A percentile compares a stretch with the other conserved stretches of the same genome.
Conservation (phyloP, 2,888 invertebrate genomes). For the Dermolepida albohirtum region DNA sequence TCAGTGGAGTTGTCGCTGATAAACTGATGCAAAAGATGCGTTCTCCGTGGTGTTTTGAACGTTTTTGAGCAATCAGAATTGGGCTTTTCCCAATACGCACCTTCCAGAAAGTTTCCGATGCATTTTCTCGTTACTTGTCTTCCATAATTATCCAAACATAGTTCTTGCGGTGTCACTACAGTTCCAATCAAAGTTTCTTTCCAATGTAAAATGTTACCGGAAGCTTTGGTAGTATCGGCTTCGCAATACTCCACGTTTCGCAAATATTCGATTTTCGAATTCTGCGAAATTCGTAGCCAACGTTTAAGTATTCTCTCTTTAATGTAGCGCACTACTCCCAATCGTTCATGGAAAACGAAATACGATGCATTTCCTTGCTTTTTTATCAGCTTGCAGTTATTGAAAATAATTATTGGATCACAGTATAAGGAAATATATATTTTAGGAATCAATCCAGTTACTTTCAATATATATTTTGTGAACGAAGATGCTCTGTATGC, state of each 20-base stretch:
- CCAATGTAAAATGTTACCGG: conserved; percentile 1
- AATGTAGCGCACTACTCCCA: too few species aligned
- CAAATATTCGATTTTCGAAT: conserved; percentile 3
- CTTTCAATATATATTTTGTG: too few species aligned
- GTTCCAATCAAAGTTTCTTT: conserved; percentile 10
- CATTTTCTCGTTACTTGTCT: conserved; percentile 20
- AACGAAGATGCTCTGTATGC: too few species aligned
- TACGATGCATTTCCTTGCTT: not conserved
- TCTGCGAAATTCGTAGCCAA: not conserved
- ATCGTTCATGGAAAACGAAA: not conserved
- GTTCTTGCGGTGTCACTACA: not conserved
- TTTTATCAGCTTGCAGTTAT: not conserved
- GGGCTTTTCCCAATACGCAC: conserved; percentile 22
- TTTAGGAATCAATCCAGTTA: too few species aligned
- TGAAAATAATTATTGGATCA: not conserved
- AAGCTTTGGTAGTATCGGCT: not conserved
- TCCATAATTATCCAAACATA: conserved; percentile 30
- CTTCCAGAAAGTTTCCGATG: conserved; percentile 20
- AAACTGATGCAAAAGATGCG: not conserved
- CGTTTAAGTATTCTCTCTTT: too few species aligned
- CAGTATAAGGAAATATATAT: too few species aligned
- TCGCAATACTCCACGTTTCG: conserved; percentile 17
- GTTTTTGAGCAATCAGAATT: conserved; percentile 6
- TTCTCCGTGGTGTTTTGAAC: not conserved
- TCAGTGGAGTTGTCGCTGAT: not conserved